A percentile compares a stretch with the other conserved stretches of the same genome.
These are phyloP conservation scores for Drosophila engyochracea DNA, from an alignment of 2,888 invertebrate species.

Conservation along the genomic window DNA sequence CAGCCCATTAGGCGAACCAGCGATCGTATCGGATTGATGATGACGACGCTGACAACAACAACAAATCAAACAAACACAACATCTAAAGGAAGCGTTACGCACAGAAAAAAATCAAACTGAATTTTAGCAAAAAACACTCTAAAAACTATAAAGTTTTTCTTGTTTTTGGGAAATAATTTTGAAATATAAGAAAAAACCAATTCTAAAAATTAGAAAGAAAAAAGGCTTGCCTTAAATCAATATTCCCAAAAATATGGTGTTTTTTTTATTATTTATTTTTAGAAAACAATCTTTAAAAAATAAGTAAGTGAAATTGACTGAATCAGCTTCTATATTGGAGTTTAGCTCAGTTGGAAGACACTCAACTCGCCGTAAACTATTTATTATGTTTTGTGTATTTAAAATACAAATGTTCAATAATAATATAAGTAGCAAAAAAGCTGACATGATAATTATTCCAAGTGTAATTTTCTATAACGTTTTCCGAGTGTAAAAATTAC, in stretches of 20 bases:
- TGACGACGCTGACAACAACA: slow-evolving; percentile 21
- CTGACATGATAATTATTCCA: too few relatives aligned
- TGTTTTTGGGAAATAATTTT: neutral
- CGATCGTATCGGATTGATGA: slow-evolving; percentile 32
- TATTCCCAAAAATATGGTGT: neutral
- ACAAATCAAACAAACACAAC: neutral
- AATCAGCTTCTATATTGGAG: neutral
- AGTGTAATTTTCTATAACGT: neutral
- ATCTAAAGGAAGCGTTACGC: slow-evolving; percentile 3
- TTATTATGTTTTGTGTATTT: too few relatives aligned
- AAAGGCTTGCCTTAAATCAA: too few relatives aligned
- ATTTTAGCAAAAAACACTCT: neutral
- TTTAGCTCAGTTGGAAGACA: too few relatives aligned
- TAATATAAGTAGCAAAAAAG: too few relatives aligned
- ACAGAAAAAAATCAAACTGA: neutral
- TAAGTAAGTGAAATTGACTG: neutral
- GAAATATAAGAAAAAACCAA: neutral
- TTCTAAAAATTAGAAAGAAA: neutral
- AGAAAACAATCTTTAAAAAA: too few relatives aligned
- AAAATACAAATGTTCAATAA: too few relatives aligned
- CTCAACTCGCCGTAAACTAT: neutral
- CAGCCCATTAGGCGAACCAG: neutral
- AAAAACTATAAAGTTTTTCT: neutral
- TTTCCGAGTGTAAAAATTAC: neutral
- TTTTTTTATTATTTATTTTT: too few relatives aligned